phyloP scores from a whole-genome alignment of 2,888 invertebrate genomes.

The Suillia variegata region DNA sequence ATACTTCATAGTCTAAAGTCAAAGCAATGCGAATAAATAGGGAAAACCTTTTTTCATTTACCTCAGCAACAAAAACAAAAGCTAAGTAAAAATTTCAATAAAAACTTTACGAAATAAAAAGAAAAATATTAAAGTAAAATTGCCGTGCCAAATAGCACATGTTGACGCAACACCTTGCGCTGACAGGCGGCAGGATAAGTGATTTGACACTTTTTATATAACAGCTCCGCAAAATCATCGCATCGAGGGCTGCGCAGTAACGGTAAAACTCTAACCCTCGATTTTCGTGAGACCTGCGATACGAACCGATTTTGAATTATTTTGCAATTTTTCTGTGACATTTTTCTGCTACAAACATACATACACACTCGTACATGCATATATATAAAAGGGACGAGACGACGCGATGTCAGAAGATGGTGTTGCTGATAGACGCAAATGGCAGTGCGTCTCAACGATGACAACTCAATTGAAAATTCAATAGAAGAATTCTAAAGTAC shows the following conservation, averaged over 20 bases:
- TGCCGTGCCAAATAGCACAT: no score
- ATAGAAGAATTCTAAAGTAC: not conserved
- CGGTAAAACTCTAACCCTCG: not conserved
- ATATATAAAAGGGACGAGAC: no score
- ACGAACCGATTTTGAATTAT: slow-evolving; percentile 7
- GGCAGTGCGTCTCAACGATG: slow-evolving; percentile 10
- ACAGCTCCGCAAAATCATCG: not conserved
- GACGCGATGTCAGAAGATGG: not conserved
- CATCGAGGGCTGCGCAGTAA: not conserved
- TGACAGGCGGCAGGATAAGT: slow-evolving; percentile 19
- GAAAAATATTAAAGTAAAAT: no score
- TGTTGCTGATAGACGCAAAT: not conserved
- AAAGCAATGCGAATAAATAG: no score
- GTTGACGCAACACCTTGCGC: slow-evolving; percentile 21
- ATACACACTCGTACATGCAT: not conserved
- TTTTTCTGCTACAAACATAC: not conserved
- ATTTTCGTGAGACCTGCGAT: not conserved
- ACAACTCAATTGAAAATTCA: slow-evolving; percentile 25
- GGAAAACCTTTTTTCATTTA: no score
- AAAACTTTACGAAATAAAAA: no score
- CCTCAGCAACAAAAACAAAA: no score
- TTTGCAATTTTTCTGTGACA: not conserved
- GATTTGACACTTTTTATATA: slow-evolving; percentile 22
- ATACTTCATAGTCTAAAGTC: no score
- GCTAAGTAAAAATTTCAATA: no score